Percentiles rank a stretch among this genome's conserved stretches.
phyloP scores from a whole-genome alignment of 2,797 vertebrate genomes.

The Hippopotamyrus pictus region DNA sequence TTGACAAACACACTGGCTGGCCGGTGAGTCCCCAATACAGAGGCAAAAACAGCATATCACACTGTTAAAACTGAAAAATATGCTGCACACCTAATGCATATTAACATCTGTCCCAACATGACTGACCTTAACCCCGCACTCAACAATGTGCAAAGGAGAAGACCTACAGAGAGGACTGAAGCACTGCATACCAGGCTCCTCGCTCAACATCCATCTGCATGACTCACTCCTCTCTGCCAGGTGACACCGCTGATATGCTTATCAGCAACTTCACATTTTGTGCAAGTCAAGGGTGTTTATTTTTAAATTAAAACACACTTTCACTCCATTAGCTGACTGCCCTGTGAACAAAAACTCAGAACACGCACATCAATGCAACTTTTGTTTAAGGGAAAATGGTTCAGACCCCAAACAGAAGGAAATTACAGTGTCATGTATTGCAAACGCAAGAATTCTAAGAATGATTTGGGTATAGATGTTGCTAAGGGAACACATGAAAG shows the following conservation, averaged over 20 bases:
- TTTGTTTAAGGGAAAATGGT: not conserved
- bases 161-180: not conserved
- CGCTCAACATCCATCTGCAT: not conserved
- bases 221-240: not conserved
- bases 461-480: not conserved
- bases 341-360: not conserved
- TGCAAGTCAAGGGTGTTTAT: not conserved
- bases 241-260: not conserved
- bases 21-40: not conserved
- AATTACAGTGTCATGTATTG: not conserved
- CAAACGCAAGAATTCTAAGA: not conserved
- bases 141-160: not conserved
- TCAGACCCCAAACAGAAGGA: not conserved
- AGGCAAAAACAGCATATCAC: not conserved
- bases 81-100: not conserved
- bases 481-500: not conserved
- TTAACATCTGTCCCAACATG: not conserved
- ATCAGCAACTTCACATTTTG: not conserved
- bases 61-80: not conserved
- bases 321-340: not conserved
- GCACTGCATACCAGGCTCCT: not conserved
- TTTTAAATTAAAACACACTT: not conserved
- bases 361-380: not conserved
- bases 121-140: not conserved
- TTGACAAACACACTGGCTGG: not conserved